Conservation (phyloP, 2,797 vertebrate genomes). For the Muscicapa striata region DNA sequence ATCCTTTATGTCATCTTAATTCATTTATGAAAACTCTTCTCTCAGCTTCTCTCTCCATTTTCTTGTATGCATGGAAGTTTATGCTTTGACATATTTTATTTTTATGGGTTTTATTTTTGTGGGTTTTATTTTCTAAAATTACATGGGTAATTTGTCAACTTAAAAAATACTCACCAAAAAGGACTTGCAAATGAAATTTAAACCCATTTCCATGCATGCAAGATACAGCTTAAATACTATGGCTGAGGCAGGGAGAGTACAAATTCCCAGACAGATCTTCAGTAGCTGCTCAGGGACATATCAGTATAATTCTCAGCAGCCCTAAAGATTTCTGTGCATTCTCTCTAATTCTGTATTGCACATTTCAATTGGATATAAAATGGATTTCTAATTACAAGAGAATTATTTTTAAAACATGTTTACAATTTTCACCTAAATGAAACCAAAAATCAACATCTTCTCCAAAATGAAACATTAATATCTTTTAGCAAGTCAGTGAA, state of each 20-base stretch:
- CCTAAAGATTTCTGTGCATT: neutral
- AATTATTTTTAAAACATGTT: neutral
- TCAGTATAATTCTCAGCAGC: neutral
- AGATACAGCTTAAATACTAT: neutral
- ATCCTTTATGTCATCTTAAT: neutral
- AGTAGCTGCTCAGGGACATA: neutral
- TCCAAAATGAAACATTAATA: neutral
- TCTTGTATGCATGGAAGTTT: neutral
- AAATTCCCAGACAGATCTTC: neutral
- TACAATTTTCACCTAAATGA: neutral
- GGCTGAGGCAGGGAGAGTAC: neutral
- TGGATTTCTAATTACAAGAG: neutral
- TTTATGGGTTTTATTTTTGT: neutral
- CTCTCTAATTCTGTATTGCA: neutral
- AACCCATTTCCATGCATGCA: neutral
- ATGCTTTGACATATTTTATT: neutral
- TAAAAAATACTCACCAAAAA: neutral
- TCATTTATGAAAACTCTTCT: neutral
- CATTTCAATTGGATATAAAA: neutral
- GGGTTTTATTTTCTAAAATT: neutral
- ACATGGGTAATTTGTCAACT: neutral
- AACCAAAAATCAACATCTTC: neutral
- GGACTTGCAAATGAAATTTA: neutral
- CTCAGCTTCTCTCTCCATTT: neutral
- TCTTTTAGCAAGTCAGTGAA: neutral